These are phyloP conservation scores for Haplotaxodon microlepis DNA, from an alignment of 2,113 vertebrate genomes.

Conservation along the genomic window DNA sequence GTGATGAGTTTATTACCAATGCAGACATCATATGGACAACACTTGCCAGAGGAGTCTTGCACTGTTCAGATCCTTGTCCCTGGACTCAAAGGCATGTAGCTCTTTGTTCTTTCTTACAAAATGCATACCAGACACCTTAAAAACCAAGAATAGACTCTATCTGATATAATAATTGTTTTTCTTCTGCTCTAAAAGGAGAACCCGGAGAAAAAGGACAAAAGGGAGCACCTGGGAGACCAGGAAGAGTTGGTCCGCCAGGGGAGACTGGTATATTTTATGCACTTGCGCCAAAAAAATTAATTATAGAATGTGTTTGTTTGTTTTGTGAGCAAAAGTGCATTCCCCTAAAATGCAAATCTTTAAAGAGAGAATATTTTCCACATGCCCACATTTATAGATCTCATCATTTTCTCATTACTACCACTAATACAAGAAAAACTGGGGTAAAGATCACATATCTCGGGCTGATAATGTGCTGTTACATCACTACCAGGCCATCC, in stretches of 20 bases:
- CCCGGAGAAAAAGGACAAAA: conserved; percentile 89
- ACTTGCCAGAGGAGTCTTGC: conserved; percentile 84
- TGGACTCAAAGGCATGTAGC: conserved; percentile 88
- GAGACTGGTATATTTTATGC: conserved; percentile 75
- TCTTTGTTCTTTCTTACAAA: neutral
- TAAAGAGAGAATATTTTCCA: neutral
- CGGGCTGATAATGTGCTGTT: conserved; percentile 41
- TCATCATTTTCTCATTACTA: neutral
- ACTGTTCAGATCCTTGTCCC: conserved; percentile 95
- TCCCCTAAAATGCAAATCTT: neutral
- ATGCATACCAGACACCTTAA: neutral
- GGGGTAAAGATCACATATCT: conserved; percentile 41
- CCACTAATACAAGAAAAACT: neutral
- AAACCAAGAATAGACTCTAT: neutral
- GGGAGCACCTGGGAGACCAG: conserved; percentile 86
- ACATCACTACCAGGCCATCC: conserved; percentile 31
- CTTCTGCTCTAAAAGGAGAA: conserved; percentile 74
- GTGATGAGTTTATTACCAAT: conserved; percentile 77
- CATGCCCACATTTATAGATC: neutral
- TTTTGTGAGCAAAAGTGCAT: neutral
- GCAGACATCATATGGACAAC: conserved; percentile 75
- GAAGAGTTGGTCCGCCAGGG: conserved; percentile 88
- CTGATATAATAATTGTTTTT: neutral
- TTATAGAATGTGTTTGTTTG: neutral
- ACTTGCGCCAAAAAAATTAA: neutral